Evolutionary conservation across 2,888 invertebrate species (phyloP).

Genomic region (Lissocephala sabroskyi): DNA sequence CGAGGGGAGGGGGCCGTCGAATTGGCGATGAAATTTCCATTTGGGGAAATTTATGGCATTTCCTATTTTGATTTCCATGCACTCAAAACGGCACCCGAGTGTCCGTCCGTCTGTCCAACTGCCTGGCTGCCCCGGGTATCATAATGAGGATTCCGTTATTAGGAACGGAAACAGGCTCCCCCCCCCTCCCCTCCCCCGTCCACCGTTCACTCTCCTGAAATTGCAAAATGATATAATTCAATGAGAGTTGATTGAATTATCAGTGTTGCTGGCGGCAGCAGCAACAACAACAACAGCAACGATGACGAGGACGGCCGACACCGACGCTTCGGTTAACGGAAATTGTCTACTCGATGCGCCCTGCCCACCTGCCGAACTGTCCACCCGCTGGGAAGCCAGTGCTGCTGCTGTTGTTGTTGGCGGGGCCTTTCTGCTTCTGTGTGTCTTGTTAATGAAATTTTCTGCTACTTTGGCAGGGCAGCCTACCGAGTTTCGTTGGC

Average conservation of each 20-base stretch:
- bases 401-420: background rate
- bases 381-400: background rate
- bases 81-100: conserved; percentile 53
- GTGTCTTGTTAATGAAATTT: conserved; percentile 62
- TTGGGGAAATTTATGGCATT: conserved; percentile 56
- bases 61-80: conserved; percentile 62
- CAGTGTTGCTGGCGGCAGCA: conserved; percentile 26
- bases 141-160: conserved; percentile 46
- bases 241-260: conserved; percentile 67
- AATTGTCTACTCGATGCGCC: too few species aligned
- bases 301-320: too few species aligned
- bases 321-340: too few species aligned
- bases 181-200: conserved; percentile 1
- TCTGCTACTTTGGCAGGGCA: conserved; percentile 53
- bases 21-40: conserved; percentile 26
- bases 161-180: background rate
- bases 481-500: too few species aligned
- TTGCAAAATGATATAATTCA: conserved; percentile 66
- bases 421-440: conserved; percentile 25
- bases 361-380: too few species aligned
- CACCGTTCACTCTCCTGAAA: conserved; percentile 26
- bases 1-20: background rate
- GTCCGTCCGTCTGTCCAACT: background rate
- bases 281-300: too few species aligned
- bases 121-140: conserved; percentile 28